Percentiles rank a stretch among this genome's conserved stretches.
Conservation (phyloP, 2,113 vertebrate species). For the Psilopogon haemacephalus region DNA sequence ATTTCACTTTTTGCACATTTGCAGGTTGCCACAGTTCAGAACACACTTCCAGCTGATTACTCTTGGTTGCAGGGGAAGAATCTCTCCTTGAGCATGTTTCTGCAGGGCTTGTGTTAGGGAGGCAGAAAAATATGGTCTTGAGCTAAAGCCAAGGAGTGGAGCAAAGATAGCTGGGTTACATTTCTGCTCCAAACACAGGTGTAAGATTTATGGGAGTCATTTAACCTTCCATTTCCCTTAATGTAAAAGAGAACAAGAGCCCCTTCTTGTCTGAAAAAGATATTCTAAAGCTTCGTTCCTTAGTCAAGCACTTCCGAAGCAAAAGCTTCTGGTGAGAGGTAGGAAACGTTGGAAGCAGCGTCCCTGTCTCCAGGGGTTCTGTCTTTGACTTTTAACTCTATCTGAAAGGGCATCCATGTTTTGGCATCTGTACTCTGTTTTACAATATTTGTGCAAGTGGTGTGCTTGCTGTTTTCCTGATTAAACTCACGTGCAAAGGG, state of each 20-base stretch:
- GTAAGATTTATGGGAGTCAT: neutral
- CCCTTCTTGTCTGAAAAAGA: neutral
- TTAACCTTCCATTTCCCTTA: slow-evolving; percentile 4
- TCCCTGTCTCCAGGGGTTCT: neutral
- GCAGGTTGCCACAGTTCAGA: neutral
- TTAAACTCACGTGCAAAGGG: neutral
- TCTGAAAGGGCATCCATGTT: neutral
- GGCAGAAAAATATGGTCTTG: neutral
- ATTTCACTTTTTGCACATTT: neutral
- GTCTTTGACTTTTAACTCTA: neutral
- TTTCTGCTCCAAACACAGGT: neutral
- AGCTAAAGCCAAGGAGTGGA: slow-evolving; percentile 8
- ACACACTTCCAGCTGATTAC: accelerated
- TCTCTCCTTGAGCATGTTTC: neutral
- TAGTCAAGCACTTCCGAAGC: neutral
- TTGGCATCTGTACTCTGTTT: neutral
- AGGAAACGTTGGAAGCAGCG: neutral
- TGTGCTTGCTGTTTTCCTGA: neutral
- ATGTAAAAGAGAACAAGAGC: neutral
- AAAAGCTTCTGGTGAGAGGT: neutral
- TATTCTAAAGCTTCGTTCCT: neutral
- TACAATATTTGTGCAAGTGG: neutral
- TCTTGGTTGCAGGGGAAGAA: neutral
- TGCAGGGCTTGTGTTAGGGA: neutral
- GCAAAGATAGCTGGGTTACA: slow-evolving; percentile 13